Percentiles rank a stretch among this genome's conserved stretches.
phyloP scores from a whole-genome alignment of 1,140 invertebrate species.

The Cylas formicarius region DNA sequence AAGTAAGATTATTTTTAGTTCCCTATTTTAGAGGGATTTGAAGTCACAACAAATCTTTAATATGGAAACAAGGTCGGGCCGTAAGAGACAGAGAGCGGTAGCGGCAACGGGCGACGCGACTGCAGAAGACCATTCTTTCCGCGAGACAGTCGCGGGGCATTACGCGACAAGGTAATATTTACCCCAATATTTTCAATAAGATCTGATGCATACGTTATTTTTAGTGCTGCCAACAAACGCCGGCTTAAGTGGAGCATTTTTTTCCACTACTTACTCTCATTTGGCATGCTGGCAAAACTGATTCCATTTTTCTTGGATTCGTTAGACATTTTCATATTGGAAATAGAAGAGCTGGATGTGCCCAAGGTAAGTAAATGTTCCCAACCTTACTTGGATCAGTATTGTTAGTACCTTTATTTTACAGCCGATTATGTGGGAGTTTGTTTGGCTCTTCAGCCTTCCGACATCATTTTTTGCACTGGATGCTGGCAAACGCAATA shows the following conservation, averaged over 20 bases:
- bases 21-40: no score
- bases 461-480: conserved; percentile 81
- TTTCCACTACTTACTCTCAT: conserved; percentile 83
- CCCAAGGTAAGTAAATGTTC: conserved; percentile 64
- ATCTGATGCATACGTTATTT: no score
- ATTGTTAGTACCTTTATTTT: conserved; percentile 32
- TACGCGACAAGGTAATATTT: no score
- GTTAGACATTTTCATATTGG: conserved; percentile 87
- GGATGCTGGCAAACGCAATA: conserved; percentile 77
- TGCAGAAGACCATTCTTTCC: no score
- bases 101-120: no score
- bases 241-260: conserved; percentile 88
- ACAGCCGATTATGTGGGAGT: conserved; percentile 87
- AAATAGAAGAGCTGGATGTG: conserved; percentile 88
- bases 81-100: no score
- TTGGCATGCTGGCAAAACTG: conserved; percentile 85
- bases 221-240: conserved; percentile 85
- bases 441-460: conserved; percentile 83
- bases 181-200: no score
- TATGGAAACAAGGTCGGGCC: no score
- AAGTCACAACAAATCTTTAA: no score
- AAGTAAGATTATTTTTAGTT: no score
- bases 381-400: no score
- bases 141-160: no score
- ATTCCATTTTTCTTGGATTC: conserved; percentile 85